A percentile compares a stretch with the other conserved stretches of the same genome.
phyloP scores from a whole-genome alignment of 2,113 vertebrate species.

The Tragelaphus strepsiceros region DNA sequence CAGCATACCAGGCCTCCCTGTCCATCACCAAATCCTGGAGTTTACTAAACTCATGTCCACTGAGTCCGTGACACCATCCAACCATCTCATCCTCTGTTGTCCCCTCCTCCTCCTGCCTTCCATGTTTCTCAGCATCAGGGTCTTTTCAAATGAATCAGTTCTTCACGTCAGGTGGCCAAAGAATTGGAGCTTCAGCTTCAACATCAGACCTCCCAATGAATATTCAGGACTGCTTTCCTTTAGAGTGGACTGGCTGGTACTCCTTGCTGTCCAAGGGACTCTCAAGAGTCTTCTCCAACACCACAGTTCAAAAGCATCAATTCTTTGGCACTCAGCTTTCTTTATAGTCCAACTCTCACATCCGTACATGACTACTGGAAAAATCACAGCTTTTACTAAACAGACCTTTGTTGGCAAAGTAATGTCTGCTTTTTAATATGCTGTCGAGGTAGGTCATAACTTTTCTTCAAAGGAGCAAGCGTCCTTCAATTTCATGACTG shows the following conservation, averaged over 20 bases:
- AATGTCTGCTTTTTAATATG: not conserved
- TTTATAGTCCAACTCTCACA: not conserved
- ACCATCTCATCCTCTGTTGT: not conserved
- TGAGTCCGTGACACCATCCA: accelerated
- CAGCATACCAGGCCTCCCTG: not conserved
- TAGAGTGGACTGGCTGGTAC: not conserved
- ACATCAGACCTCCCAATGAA: not conserved
- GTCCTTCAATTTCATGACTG: too few relatives aligned
- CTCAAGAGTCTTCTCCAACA: not conserved
- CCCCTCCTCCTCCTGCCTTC: not conserved
- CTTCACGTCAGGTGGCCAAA: not conserved
- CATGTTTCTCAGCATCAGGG: not conserved
- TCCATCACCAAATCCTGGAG: not conserved
- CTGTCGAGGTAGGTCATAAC: not conserved
- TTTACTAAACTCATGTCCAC: not conserved
- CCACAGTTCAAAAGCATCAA: not conserved
- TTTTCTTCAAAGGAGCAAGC: not conserved
- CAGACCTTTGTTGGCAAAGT: not conserved
- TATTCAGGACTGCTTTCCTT: not conserved
- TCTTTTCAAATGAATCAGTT: not conserved
- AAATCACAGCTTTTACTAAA: not conserved
- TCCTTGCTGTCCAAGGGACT: not conserved
- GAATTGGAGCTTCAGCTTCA: not conserved
- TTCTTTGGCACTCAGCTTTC: not conserved
- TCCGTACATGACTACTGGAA: not conserved